These are phyloP conservation scores for Pogonocichla stellata DNA, from an alignment of 2,113 vertebrate genomes.

Conservation along the genomic window DNA sequence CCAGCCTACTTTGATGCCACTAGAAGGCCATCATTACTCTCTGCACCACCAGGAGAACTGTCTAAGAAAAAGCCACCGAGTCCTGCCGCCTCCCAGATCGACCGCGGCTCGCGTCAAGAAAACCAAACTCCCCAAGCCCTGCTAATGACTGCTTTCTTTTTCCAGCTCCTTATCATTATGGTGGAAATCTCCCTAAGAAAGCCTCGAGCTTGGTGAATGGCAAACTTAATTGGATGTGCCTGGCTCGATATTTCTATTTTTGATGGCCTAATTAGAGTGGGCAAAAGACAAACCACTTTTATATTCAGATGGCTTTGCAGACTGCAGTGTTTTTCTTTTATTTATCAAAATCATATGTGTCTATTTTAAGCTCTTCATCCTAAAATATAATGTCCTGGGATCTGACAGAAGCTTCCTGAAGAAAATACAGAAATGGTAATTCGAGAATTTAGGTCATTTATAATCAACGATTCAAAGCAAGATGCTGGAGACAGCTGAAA, in stretches of 20 bases:
- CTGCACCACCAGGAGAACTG: background rate
- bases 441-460: background rate
- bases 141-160: conserved; percentile 44
- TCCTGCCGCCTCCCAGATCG: background rate
- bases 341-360: conserved; percentile 5
- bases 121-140: background rate
- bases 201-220: background rate
- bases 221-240: conserved; percentile 15
- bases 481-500: conserved; percentile 15
- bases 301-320: background rate
- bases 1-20: background rate
- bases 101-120: background rate
- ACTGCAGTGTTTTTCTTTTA: background rate
- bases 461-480: conserved; percentile 4
- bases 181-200: background rate
- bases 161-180: conserved; percentile 38
- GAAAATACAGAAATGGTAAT: conserved; percentile 1
- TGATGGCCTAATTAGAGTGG: conserved; percentile 38
- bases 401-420: conserved; percentile 4
- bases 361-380: conserved; percentile 9
- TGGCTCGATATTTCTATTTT: conserved; percentile 50
- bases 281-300: conserved; percentile 1
- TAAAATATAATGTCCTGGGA: conserved; percentile 10
- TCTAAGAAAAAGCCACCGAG: conserved; percentile 39
- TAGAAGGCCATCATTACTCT: background rate